A percentile compares a stretch with the other conserved stretches of the same genome.
Evolutionary conservation across 1,140 invertebrate genomes (phyloP).

Genomic region (Brachionus rubens): DNA sequence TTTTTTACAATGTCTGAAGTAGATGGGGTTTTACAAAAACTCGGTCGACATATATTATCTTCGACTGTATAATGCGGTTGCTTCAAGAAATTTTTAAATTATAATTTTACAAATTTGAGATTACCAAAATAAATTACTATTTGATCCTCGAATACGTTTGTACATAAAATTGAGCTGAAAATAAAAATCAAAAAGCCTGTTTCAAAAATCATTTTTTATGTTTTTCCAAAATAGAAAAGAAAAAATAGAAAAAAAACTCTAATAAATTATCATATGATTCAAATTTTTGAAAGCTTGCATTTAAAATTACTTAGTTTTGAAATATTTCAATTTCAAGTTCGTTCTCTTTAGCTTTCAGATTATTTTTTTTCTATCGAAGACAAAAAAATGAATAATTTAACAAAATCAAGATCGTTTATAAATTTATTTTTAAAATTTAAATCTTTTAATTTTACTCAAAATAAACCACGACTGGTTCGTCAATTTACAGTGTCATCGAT

Average conservation of each 20-base stretch:
- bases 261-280: slow-evolving; percentile 27
- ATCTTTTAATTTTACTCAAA: not conserved
- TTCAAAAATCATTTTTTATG: not conserved
- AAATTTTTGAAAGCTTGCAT: not conserved
- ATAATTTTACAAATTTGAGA: too few relatives aligned
- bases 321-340: not conserved
- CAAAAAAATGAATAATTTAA: slow-evolving; percentile 5
- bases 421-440: not conserved
- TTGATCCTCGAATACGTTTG: not conserved
- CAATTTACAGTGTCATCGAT: too few relatives aligned
- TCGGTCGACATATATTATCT: not conserved
- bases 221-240: too few relatives aligned
- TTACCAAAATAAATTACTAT: not conserved
- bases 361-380: too few relatives aligned
- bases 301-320: slow-evolving; percentile 19
- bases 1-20: not conserved
- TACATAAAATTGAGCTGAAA: not conserved
- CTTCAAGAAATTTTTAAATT: not conserved
- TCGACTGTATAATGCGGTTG: not conserved
- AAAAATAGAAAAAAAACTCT: slow-evolving; percentile 10
- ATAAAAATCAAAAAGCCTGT: not conserved
- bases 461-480: not conserved
- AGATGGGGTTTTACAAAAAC: slow-evolving; percentile 10
- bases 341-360: too few relatives aligned
- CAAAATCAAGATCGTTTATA: not conserved